These are phyloP conservation scores for Daubentonia madagascariensis DNA, from an alignment of 2,113 vertebrate genomes.

Conservation along the genomic window DNA sequence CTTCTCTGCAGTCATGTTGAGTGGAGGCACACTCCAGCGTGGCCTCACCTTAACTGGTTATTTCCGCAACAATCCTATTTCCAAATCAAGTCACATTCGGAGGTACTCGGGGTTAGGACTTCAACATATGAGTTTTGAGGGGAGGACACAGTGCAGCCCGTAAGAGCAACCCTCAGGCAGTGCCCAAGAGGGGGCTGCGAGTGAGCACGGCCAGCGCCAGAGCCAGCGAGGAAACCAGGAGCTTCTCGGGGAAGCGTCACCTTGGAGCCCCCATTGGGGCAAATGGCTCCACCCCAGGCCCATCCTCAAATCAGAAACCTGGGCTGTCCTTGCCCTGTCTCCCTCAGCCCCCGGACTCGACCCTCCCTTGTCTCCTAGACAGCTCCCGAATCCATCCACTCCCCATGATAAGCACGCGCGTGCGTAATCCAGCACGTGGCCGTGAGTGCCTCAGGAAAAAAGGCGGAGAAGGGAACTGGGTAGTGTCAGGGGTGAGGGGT, in stretches of 20 bases:
- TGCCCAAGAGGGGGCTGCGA: background rate
- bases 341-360: background rate
- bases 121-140: background rate
- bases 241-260: background rate
- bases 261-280: no score
- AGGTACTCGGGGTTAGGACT: fast-evolving
- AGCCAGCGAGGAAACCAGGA: background rate
- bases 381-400: background rate
- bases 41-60: background rate
- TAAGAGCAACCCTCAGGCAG: background rate
- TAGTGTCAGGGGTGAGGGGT: background rate
- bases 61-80: background rate
- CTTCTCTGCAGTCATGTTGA: fast-evolving
- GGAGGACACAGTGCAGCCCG: fast-evolving
- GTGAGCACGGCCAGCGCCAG: background rate
- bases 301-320: background rate
- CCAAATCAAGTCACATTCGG: background rate
- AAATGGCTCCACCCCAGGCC: background rate
- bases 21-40: background rate
- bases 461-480: fast-evolving
- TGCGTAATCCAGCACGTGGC: fast-evolving
- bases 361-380: background rate
- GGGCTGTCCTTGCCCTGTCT: background rate
- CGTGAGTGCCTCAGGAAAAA: fast-evolving
- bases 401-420: fast-evolving